phyloP scores from a whole-genome alignment of 2,113 vertebrate species.

The Cottus gobio region DNA sequence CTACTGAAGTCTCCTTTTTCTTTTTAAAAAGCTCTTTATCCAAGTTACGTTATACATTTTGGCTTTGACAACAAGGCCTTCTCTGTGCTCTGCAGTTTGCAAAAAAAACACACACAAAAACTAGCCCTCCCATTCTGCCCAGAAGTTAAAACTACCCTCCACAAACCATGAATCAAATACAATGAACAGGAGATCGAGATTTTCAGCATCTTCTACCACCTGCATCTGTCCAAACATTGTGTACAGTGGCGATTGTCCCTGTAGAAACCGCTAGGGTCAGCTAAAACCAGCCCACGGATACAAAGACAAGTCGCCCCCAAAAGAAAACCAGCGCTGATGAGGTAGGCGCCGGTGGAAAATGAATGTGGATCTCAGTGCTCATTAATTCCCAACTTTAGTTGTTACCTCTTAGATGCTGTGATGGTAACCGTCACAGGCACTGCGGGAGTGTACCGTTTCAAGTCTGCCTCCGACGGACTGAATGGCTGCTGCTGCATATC shows the following conservation, averaged over 20 bases:
- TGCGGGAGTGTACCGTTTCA: not conserved
- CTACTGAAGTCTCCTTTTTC: not conserved
- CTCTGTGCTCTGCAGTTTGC: not conserved
- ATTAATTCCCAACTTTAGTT: not conserved
- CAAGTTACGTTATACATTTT: not conserved
- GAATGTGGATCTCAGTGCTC: not conserved
- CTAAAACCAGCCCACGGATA: constrained; percentile 1
- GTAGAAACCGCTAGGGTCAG: constrained; percentile 1
- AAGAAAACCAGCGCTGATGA: not conserved
- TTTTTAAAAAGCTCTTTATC: not conserved
- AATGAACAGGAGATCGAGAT: not conserved
- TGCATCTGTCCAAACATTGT: not conserved
- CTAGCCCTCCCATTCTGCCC: not conserved
- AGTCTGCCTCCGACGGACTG: not conserved
- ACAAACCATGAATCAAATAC: not conserved
- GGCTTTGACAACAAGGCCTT: not conserved
- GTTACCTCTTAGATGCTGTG: not conserved
- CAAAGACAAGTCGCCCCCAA: constrained; percentile 9
- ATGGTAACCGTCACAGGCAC: not conserved
- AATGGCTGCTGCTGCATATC: not conserved
- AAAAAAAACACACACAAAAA: too few species aligned
- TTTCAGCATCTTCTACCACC: not conserved
- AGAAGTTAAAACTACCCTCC: not conserved
- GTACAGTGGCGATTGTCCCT: not conserved
- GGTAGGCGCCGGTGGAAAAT: not conserved